phyloP scores from a whole-genome alignment of 2,888 invertebrate genomes.

The Dasysyrphus albostriatus region DNA sequence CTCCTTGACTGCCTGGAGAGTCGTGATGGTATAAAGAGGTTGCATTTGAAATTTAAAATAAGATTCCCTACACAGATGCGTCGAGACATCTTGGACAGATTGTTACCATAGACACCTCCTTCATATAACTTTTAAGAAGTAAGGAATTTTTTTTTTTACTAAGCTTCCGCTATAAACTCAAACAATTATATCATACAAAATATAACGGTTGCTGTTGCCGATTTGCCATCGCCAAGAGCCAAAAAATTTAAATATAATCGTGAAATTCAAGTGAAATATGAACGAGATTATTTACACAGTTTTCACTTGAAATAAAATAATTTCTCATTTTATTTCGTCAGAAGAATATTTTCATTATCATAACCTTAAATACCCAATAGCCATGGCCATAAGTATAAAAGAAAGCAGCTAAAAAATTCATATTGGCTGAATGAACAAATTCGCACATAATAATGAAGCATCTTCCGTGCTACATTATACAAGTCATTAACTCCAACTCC shows the following conservation, averaged over 20 bases:
- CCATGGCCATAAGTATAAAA: neutral
- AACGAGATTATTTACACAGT: neutral
- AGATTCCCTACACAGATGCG: no score
- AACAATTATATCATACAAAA: no score
- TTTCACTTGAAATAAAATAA: neutral
- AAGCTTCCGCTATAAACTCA: no score
- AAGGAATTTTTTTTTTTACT: no score
- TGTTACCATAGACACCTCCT: no score
- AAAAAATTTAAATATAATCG: neutral
- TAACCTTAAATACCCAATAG: constrained; percentile 15
- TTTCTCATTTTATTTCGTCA: neutral
- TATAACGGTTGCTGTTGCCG: no score
- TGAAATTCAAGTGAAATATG: neutral
- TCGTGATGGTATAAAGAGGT: no score
- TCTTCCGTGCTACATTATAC: constrained; percentile 60
- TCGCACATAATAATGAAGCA: constrained; percentile 64
- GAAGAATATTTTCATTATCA: neutral
- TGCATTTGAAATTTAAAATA: no score
- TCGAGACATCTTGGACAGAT: no score
- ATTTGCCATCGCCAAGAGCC: no score
- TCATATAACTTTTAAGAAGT: no score
- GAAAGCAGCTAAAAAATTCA: constrained; percentile 24
- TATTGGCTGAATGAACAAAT: constrained; percentile 36
- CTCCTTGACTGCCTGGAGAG: no score
- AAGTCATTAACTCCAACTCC: constrained; percentile 59